A percentile compares a stretch with the other conserved stretches of the same genome.
Evolutionary conservation across 2,888 invertebrate species (phyloP).

Genomic region (Lasioglossum leucozonium): DNA sequence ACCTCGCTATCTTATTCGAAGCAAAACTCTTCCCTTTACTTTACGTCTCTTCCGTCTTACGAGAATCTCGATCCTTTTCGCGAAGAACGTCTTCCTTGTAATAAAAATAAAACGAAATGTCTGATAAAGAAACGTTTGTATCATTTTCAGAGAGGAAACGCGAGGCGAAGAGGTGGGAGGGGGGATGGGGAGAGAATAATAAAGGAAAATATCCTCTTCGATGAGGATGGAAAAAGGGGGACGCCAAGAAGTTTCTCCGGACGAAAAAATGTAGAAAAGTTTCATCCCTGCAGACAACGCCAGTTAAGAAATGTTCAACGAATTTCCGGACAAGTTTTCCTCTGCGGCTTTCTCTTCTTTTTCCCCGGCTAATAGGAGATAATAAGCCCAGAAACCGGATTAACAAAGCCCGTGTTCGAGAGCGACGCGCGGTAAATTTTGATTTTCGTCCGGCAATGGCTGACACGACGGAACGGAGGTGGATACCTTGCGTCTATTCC

Average conservation of each 20-base stretch:
- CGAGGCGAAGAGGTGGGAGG: not conserved
- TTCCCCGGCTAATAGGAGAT: conserved; percentile 21
- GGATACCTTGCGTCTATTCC: conserved; percentile 6
- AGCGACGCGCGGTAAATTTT: conserved; percentile 39
- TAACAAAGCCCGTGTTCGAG: conserved; percentile 29
- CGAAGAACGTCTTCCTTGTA: not conserved
- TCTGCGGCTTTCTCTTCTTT: not conserved
- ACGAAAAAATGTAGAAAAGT: conserved; percentile 35
- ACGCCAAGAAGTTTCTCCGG: conserved; percentile 6
- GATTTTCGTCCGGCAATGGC: conserved; percentile 43
- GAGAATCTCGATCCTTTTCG: not conserved
- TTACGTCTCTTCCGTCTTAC: not conserved
- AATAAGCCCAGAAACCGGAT: conserved; percentile 48
- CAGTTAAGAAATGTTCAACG: conserved; percentile 29
- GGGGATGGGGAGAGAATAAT: too few relatives aligned
- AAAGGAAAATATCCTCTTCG: not conserved
- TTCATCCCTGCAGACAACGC: not conserved
- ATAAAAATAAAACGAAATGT: not conserved
- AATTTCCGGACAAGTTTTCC: conserved; percentile 25
- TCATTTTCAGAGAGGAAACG: not conserved
- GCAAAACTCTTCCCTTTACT: not conserved
- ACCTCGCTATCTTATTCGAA: too few relatives aligned
- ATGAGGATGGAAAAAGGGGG: not conserved
- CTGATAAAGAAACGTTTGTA: not conserved
- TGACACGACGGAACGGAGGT: conserved; percentile 19